Evolutionary conservation across 2,888 invertebrate species (phyloP).

Genomic region (Sclerodermus sp.): DNA sequence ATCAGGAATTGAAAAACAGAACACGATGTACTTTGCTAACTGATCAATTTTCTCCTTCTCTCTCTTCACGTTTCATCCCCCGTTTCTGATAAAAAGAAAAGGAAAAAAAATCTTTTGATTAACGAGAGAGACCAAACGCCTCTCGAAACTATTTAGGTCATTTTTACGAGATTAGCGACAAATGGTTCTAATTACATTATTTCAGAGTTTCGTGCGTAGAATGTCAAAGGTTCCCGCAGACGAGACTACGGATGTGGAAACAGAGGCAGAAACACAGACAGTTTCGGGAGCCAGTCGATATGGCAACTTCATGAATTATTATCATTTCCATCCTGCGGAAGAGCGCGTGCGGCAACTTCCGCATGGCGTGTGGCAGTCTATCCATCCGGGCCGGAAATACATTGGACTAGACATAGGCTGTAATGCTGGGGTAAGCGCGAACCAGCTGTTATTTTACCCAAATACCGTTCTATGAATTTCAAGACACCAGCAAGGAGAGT

Average conservation of each 20-base stretch:
- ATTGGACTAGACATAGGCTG: slow-evolving; percentile 75
- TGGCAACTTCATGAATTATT: slow-evolving; percentile 89
- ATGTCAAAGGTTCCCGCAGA: background rate
- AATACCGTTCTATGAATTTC: too few relatives aligned
- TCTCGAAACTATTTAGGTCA: too few relatives aligned
- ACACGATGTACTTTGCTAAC: too few relatives aligned
- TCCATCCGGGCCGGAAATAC: slow-evolving; percentile 51
- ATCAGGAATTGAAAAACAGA: too few relatives aligned
- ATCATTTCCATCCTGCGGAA: slow-evolving; percentile 74
- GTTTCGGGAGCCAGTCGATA: slow-evolving; percentile 78
- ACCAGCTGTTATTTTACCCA: slow-evolving; percentile 29
- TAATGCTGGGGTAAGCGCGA: slow-evolving; percentile 69
- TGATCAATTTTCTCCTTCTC: too few relatives aligned
- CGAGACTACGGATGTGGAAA: background rate
- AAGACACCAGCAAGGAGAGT: too few relatives aligned
- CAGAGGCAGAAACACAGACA: slow-evolving; percentile 12
- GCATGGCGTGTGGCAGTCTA: slow-evolving; percentile 55
- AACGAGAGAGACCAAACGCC: too few relatives aligned
- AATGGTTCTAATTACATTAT: background rate
- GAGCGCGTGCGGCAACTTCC: slow-evolving; percentile 70
- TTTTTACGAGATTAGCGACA: background rate
- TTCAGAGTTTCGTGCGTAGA: background rate
- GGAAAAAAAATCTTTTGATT: too few relatives aligned
- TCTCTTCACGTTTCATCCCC: too few relatives aligned
- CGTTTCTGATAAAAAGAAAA: too few relatives aligned